Percentiles rank a stretch among this genome's conserved stretches.
phyloP scores from a whole-genome alignment of 1,140 invertebrate genomes.

The Drosophila equinoxialis region DNA sequence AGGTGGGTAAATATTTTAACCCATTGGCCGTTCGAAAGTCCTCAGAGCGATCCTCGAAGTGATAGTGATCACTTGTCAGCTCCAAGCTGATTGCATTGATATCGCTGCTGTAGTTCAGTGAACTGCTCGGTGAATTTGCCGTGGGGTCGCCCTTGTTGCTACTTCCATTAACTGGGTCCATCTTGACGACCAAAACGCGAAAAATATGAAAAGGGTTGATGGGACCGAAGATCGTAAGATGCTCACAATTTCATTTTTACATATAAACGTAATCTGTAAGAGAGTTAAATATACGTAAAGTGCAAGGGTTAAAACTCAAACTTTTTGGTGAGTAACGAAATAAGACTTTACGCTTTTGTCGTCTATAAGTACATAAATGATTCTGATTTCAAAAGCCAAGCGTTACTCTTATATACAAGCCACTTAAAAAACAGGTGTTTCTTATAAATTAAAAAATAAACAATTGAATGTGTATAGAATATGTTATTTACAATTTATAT shows the following conservation, averaged over 20 bases:
- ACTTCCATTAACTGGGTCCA: slow-evolving; percentile 29
- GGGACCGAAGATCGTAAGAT: neutral
- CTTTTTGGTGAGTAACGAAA: no score
- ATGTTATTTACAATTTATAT: neutral
- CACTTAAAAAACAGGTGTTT: neutral
- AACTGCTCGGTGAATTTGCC: slow-evolving; percentile 58
- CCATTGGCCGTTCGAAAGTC: slow-evolving; percentile 60
- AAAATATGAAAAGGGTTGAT: neutral
- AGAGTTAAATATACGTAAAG: no score
- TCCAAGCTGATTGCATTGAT: slow-evolving; percentile 75
- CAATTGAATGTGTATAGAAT: neutral
- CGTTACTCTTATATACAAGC: no score
- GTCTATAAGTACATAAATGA: no score
- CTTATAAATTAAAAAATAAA: neutral
- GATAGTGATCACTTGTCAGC: slow-evolving; percentile 22
- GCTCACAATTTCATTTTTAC: slow-evolving; percentile 6
- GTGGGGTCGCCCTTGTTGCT: slow-evolving; percentile 19
- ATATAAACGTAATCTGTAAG: neutral
- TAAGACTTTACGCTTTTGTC: no score
- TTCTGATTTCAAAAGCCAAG: no score
- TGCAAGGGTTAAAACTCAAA: no score
- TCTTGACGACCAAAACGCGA: slow-evolving; percentile 17
- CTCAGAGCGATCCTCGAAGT: slow-evolving; percentile 40
- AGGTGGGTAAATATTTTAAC: slow-evolving; percentile 86
- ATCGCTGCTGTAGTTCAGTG: slow-evolving; percentile 74